Evolutionary conservation across 2,797 vertebrate genomes (phyloP), one percentile per base, ranked within the genome.

Genomic region (Decapterus maruadsi): DNA sequence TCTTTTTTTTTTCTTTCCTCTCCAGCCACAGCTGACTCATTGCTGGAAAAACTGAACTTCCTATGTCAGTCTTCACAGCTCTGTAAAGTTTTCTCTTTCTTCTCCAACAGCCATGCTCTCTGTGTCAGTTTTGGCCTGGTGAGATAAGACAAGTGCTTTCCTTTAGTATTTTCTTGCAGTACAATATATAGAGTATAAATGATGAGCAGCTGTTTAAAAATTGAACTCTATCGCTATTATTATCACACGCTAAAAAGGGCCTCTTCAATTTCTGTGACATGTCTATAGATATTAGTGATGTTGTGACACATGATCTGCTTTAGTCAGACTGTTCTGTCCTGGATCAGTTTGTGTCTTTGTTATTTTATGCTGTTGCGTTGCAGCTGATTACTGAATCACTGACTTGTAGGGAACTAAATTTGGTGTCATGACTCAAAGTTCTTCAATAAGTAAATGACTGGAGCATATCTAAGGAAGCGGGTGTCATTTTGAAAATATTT

Each of bases 31-130:
- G 82, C 84, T 92, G 90, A 92, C 77, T 89, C 90, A 89, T 69
- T 40, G 55, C 80, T 94, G 92, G 92, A 92, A 94, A 90, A 91
- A 88, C 29, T 56, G n/a, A 86, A 89, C 85, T 92, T 92, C 87
- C 86, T 89, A 75, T 77, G 54, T 70, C 34, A 67, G 62, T 82
- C 72, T 59, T 68, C 75, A 70, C 79, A 43, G 69, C 73, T 75
- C 72, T 81, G 54, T 26, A 26, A 61, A 73, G 53, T 74, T 54
- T 68, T 57, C 7, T 16, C 50, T 75, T 80, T 82, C 54, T 70
- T 75, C 63, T 70, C 53, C 43, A 26, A 55, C n/a, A 57, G 50
- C n/a, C 8, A 7, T 48, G 68, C 72, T 20, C 45, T 75, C 31
- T 67, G 4, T 56, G 29, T 51, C 63, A 48, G 36, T 63, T 62